Percentiles rank a stretch among this genome's conserved stretches.
Conservation (phyloP, 2,888 invertebrate species). For the Drosophila vallismaia region DNA sequence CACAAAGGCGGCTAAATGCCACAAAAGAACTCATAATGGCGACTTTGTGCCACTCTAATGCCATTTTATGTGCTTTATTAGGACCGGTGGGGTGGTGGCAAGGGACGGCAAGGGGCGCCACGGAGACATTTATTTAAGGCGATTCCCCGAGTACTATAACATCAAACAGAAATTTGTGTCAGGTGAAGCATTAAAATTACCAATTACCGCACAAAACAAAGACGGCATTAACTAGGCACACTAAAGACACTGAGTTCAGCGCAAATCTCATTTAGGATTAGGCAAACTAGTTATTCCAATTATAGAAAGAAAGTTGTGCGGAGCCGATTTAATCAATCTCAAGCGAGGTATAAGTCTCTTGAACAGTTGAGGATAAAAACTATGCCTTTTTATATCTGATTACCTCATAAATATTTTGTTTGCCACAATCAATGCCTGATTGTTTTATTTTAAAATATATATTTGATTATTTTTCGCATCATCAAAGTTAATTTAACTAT, state of each 20-base stretch:
- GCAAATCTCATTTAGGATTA: slow-evolving; percentile 43
- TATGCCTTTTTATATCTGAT: not conserved
- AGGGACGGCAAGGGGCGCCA: not conserved
- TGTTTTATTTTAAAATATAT: not conserved
- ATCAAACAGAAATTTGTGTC: slow-evolving; percentile 66
- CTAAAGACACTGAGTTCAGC: not conserved
- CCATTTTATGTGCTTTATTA: slow-evolving; percentile 72
- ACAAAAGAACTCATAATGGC: slow-evolving; percentile 77
- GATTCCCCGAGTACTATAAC: slow-evolving; percentile 43
- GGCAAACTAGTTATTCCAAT: slow-evolving; percentile 32
- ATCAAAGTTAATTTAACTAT: not conserved
- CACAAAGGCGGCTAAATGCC: slow-evolving; percentile 73
- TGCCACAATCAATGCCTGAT: not conserved
- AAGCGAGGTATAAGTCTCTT: not conserved
- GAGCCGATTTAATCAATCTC: slow-evolving; percentile 16
- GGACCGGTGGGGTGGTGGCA: slow-evolving; percentile 31
- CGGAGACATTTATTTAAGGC: slow-evolving; percentile 35
- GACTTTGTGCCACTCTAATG: slow-evolving; percentile 71
- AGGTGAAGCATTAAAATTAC: slow-evolving; percentile 73
- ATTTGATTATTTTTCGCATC: not conserved
- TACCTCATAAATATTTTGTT: not conserved
- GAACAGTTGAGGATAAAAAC: not conserved
- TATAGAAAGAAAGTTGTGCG: slow-evolving; percentile 15
- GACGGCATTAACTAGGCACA: slow-evolving; percentile 24
- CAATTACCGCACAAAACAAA: slow-evolving; percentile 63